phyloP scores from a whole-genome alignment of 92 coral and sea anemone species.

The Parazoanthus atlanticus region DNA sequence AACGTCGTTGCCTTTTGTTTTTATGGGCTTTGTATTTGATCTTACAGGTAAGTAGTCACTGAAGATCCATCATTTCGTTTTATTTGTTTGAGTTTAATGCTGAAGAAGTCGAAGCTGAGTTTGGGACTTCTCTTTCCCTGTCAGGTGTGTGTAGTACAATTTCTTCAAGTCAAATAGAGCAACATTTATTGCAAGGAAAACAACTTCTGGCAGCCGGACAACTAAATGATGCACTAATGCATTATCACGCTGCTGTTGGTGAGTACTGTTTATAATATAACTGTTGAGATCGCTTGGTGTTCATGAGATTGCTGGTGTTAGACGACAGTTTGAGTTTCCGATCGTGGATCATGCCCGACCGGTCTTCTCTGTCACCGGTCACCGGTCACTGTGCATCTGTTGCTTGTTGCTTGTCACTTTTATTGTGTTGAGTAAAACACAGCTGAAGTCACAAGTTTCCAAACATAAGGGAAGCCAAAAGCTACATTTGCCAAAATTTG shows the following conservation, averaged over 20 bases:
- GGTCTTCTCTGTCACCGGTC: too few relatives aligned
- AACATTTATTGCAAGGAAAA: slow-evolving; percentile 91
- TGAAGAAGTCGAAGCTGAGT: not conserved
- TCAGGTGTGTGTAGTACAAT: slow-evolving; percentile 77
- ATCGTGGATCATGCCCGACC: not conserved
- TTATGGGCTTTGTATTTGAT: slow-evolving; percentile 51
- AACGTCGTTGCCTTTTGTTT: slow-evolving; percentile 62
- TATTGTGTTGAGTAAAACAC: not conserved
- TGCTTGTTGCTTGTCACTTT: slow-evolving; percentile 25
- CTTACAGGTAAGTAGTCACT: slow-evolving; percentile 62
- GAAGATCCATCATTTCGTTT: not conserved
- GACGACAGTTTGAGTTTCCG: not conserved
- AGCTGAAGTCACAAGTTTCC: not conserved
- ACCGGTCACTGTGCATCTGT: not conserved
- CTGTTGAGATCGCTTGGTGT: not conserved
- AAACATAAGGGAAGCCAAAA: not conserved
- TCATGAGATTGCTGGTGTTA: not conserved
- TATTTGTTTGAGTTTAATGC: not conserved
- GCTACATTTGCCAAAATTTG: not conserved
- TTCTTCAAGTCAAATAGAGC: slow-evolving; percentile 78
- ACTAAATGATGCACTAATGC: slow-evolving; percentile 85
- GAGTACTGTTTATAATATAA: slow-evolving; percentile 19
- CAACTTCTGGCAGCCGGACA: slow-evolving; percentile 89
- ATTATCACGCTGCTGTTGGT: slow-evolving; percentile 99
- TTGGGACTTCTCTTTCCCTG: not conserved